Conservation (phyloP, 2,797 vertebrate genomes). For the Enteromius argenteus region DNA sequence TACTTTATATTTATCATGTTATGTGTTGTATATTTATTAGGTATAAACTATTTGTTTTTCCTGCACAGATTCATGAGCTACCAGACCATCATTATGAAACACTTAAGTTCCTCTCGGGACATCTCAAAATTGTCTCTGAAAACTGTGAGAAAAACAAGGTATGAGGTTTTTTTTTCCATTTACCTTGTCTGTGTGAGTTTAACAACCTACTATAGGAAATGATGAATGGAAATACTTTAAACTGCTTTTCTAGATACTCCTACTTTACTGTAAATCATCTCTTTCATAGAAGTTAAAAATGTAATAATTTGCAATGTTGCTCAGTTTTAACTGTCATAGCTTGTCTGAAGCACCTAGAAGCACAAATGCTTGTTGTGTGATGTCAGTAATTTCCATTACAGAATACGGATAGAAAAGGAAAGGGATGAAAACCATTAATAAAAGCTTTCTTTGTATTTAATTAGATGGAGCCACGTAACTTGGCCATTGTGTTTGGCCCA, state of each 20-base stretch:
- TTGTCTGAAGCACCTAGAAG: not conserved
- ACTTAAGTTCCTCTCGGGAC: conserved; percentile 94
- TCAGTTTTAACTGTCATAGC: not conserved
- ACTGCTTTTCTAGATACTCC: not conserved
- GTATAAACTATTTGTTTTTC: conserved; percentile 30
- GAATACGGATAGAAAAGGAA: not conserved
- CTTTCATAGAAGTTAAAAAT: not conserved
- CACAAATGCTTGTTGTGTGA: conserved; percentile 12
- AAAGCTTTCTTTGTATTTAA: conserved; percentile 13
- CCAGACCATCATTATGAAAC: conserved; percentile 97
- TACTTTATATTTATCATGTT: no score
- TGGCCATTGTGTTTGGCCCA: conserved; percentile 98
- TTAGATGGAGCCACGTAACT: conserved; percentile 98
- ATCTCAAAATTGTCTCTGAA: conserved; percentile 94
- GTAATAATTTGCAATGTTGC: not conserved
- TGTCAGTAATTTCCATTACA: not conserved
- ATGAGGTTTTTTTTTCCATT: conserved; percentile 24
- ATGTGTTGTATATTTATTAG: not conserved
- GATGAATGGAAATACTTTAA: not conserved
- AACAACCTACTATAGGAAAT: not conserved
- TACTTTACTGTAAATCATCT: not conserved
- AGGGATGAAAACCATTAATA: not conserved
- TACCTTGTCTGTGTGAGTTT: not conserved
- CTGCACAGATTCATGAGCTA: conserved; percentile 87
- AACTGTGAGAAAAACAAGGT: conserved; percentile 99